Evolutionary conservation across 2,113 vertebrate species (phyloP).

Genomic region (Coptodon rendalli): DNA sequence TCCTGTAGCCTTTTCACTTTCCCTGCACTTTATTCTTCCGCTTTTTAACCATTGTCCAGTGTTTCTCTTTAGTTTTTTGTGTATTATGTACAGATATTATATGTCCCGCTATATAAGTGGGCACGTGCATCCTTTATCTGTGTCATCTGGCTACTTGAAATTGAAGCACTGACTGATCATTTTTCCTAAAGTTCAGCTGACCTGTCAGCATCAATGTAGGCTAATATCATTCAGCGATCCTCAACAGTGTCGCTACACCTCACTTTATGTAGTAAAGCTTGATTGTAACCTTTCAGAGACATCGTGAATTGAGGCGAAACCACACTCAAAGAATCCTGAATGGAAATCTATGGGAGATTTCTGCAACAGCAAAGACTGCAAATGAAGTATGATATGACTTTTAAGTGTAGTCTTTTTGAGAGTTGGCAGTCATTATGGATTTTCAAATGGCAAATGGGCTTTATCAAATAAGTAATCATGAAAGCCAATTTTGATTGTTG

Average conservation of each 20-base stretch:
- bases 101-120: neutral
- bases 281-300: neutral
- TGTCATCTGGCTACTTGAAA: neutral
- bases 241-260: neutral
- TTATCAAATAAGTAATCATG: neutral
- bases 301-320: neutral
- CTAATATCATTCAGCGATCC: neutral
- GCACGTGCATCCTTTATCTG: neutral
- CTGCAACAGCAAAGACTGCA: neutral
- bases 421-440: neutral
- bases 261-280: neutral
- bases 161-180: neutral
- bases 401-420: neutral
- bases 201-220: neutral
- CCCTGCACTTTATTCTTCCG: conserved; percentile 37
- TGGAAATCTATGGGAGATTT: neutral
- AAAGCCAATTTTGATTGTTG: neutral
- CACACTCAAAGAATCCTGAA: neutral
- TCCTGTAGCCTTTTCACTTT: conserved; percentile 28
- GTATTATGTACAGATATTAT: neutral
- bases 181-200: neutral
- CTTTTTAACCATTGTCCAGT: conserved; percentile 21
- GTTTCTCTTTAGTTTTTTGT: conserved; percentile 8
- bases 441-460: neutral
- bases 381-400: neutral